Evolutionary conservation across 2,113 vertebrate genomes (phyloP), one percentile per base, ranked within the genome.

Genomic region (Zosterops japonicus): DNA sequence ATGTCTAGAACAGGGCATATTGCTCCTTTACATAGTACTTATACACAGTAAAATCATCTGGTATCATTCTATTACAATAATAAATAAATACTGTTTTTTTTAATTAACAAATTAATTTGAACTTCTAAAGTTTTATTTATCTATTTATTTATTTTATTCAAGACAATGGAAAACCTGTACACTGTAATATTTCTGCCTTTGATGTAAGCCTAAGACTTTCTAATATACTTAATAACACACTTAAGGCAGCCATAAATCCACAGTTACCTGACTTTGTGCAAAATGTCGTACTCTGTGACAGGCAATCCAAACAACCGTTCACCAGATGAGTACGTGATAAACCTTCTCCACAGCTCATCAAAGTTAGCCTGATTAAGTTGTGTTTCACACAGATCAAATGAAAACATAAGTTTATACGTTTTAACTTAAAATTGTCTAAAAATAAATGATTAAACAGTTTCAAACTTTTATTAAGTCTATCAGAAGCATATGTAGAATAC

Each of bases 261-360:
- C n/a, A 95, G 59, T 95, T 96, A 98, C 98, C 97, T 98, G 90
- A 94, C 96, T 97, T 97, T 98, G 42, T 98, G 98, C 80, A 98
- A 92, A 94, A 97, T 44, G 56, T 96, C 96, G 93, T 98, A 98
- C 41, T 98, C 97, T 50, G 98, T 98, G 82, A 98, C 97, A 88
- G 98, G 98, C 78, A 98, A 93, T 71, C 98, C 98, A 96, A 98
- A 98, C 81, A 98, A 95, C 46, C 97, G 96, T 31, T 98, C 98
- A 50, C 98, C 98, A 47, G 98, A 93, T 23, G 98, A 98, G 64
- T 98, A 98, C 0, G 97, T 98, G 80, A 97, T 76, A 94, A 97
- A 98, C 84, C 98, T 98, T 95, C 97, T 97, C 98, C 98, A 98
- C 5, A 98, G 82, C 31, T 98, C 97, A 95, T 98, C 98, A 90